These are phyloP conservation scores for Episyrphus balteatus DNA, from an alignment of 1,140 invertebrate species.

Conservation along the genomic window DNA sequence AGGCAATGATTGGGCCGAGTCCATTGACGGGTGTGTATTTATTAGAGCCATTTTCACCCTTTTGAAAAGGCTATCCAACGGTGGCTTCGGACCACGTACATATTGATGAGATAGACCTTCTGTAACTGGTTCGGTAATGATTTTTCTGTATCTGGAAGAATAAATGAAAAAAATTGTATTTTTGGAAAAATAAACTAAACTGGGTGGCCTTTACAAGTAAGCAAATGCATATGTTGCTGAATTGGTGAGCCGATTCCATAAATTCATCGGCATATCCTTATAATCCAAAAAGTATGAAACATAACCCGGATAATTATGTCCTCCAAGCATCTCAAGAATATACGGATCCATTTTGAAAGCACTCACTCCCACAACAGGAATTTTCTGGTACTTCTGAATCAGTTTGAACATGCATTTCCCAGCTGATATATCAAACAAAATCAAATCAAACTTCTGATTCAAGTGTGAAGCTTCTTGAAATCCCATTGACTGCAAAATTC, in stretches of 20 bases:
- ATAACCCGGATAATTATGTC: slow-evolving; percentile 11
- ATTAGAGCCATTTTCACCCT: slow-evolving; percentile 29
- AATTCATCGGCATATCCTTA: slow-evolving; percentile 17
- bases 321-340: slow-evolving; percentile 6
- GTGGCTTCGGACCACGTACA: not conserved
- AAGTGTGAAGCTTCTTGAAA: not conserved
- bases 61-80: not conserved
- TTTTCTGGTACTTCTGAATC: not conserved
- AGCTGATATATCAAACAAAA: slow-evolving; percentile 21
- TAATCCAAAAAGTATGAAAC: slow-evolving; percentile 14
- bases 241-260: slow-evolving; percentile 23
- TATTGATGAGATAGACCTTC: not conserved
- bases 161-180: too few species aligned
- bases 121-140: not conserved
- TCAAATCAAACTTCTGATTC: slow-evolving; percentile 13
- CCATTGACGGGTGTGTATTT: slow-evolving; percentile 37
- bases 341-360: slow-evolving; percentile 15
- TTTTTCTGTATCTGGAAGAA: not conserved
- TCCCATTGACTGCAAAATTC: not conserved
- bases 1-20: slow-evolving; percentile 34
- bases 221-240: slow-evolving; percentile 14
- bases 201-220: slow-evolving; percentile 21
- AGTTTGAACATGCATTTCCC: slow-evolving; percentile 9
- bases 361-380: slow-evolving; percentile 20
- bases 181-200: too few species aligned